These are phyloP conservation scores for Sisor rabdophorus DNA, from an alignment of 2,113 vertebrate species.

Conservation along the genomic window DNA sequence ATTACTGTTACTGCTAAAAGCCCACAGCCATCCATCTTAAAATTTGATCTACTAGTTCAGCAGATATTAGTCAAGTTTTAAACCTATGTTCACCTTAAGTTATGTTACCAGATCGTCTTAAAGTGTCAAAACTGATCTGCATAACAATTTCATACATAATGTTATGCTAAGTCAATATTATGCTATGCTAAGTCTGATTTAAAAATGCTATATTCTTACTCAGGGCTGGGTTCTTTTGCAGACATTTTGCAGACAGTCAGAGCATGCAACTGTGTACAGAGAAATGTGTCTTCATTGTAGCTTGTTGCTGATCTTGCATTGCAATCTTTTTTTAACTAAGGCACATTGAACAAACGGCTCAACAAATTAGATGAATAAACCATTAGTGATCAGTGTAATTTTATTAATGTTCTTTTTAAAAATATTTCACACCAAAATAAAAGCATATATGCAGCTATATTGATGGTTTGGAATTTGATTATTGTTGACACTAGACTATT, in stretches of 20 bases:
- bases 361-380: not conserved
- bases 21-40: not conserved
- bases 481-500: not conserved
- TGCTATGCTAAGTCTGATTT: too few species aligned
- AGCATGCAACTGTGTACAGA: not conserved
- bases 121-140: not conserved
- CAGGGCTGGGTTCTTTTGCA: not conserved
- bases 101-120: not conserved
- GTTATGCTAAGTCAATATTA: too few species aligned
- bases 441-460: not conserved
- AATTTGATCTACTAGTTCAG: not conserved
- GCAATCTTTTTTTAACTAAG: not conserved
- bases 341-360: not conserved
- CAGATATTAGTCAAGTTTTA: not conserved
- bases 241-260: not conserved
- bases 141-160: not conserved
- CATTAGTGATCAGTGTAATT: not conserved
- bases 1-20: not conserved
- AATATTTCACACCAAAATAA: not conserved
- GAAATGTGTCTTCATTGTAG: not conserved
- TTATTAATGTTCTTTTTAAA: not conserved
- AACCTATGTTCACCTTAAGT: not conserved
- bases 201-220: not conserved
- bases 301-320: not conserved
- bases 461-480: not conserved